Base-by-base conservation (phyloP, 2,888 invertebrate genomes). In the Pocota personata region DNA sequence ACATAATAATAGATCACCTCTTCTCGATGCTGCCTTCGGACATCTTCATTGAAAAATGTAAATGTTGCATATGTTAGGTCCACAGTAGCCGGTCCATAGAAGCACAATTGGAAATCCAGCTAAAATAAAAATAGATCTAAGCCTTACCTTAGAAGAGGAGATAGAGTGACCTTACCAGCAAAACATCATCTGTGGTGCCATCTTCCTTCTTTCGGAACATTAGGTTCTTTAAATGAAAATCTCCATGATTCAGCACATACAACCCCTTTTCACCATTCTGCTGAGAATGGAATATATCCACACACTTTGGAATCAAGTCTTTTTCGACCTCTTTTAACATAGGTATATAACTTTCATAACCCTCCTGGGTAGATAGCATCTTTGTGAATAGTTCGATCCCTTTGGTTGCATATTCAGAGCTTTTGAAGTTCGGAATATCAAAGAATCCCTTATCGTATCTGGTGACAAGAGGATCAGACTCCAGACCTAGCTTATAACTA, bases 401-500 rank as follows among this genome's bases (percentile, higher is more conserved):
- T 10, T 48, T 60, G n/a, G 57, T 72, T 3, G 72, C 72, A 32
- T 60, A 72, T 1, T 48, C 35, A 5, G 58, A 60, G 40, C 6
- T 10, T n/a, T 57, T 69, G 30, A 69, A 69, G 6, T 69, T 55
- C 6, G 69, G 69, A 30, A 69, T 40, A 19, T 69, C 69, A 50
- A 77, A 60, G 32, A 69, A 43, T 1, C 60, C 35, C n/a, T 58
- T 10, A 10, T 48, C 35, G 40, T 64, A 71, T 14, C 27, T 57
- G 0, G 46, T 62, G 8, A 75, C 80, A 0, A 64, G 19, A 6
- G 62, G 64, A 40, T 75, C 75, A 8, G 35, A 16, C n/a, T 75
- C 80, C 10, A 64, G 27, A 5, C 50, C 78, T 24, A 87, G 62
- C 50, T 87, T 86, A 52, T 87, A 80, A 83, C 88, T 87, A 30